phyloP scores from a whole-genome alignment of 2,113 vertebrate species.

The Phycodurus eques region DNA sequence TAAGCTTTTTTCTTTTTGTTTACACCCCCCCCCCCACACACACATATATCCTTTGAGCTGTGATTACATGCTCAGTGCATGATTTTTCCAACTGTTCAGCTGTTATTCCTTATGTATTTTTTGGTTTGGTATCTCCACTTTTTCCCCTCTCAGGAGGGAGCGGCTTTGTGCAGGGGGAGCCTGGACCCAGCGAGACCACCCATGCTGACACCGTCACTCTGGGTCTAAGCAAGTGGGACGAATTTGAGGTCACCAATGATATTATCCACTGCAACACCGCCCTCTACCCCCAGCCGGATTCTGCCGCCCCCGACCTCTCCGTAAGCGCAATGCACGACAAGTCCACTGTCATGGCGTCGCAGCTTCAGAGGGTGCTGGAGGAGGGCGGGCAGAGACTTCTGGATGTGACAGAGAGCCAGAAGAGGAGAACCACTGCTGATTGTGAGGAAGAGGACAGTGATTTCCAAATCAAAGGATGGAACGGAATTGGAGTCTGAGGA shows the following conservation, averaged over 20 bases:
- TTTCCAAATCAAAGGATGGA: conserved; percentile 4
- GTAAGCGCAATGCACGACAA: conserved; percentile 40
- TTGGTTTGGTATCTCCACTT: not conserved
- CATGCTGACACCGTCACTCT: conserved; percentile 57
- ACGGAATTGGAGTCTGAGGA: conserved; percentile 2
- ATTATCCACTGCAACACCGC: conserved; percentile 57
- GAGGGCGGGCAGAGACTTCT: not conserved
- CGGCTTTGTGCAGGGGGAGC: not conserved
- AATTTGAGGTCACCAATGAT: conserved; percentile 55
- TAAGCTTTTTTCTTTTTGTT: not conserved
- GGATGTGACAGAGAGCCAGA: not conserved
- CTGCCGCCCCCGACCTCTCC: conserved; percentile 21
- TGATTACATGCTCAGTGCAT: not conserved
- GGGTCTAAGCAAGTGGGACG: conserved; percentile 47
- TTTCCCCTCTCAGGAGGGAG: conserved; percentile 32
- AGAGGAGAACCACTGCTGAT: not conserved
- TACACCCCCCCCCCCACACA: too few relatives aligned
- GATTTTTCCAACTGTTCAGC: not conserved
- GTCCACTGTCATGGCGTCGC: conserved; percentile 25
- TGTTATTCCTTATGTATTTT: not conserved
- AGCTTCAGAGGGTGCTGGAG: conserved; percentile 31
- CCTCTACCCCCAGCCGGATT: conserved; percentile 48
- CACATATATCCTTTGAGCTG: not conserved
- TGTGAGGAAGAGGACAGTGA: not conserved
- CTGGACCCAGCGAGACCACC: conserved; percentile 29